Conservation (phyloP, 2,888 invertebrate genomes). For the Zaprionus lineosus region DNA sequence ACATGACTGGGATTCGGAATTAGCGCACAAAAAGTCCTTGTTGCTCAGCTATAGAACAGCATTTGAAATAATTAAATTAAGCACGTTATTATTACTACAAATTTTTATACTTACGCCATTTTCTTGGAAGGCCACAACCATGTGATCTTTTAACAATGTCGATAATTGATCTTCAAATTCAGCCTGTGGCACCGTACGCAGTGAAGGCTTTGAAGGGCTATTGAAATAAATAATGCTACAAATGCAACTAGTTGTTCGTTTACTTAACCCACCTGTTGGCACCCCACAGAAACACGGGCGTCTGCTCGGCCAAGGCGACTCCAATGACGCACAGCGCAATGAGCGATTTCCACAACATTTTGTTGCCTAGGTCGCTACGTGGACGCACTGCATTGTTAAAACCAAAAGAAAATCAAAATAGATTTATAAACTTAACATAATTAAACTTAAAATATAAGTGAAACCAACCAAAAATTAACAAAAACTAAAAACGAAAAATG, state of each 20-base stretch:
- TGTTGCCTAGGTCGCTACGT: slow-evolving; percentile 38
- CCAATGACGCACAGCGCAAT: slow-evolving; percentile 76
- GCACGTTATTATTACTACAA: neutral
- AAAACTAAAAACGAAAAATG: slow-evolving; percentile 70
- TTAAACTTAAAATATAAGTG: slow-evolving; percentile 32
- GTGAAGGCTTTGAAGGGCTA: slow-evolving; percentile 71
- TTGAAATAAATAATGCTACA: neutral
- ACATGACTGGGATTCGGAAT: slow-evolving; percentile 79
- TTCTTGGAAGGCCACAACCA: slow-evolving; percentile 84
- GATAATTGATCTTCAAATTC: slow-evolving; percentile 69
- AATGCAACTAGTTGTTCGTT: slow-evolving; percentile 9
- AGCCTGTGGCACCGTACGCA: slow-evolving; percentile 67
- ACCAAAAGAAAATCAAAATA: slow-evolving; percentile 49
- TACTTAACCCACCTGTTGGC: slow-evolving; percentile 75
- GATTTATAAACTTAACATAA: slow-evolving; percentile 40
- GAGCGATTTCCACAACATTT: slow-evolving; percentile 77
- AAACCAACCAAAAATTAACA: slow-evolving; percentile 70
- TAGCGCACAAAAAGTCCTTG: slow-evolving; percentile 83
- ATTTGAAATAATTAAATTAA: neutral
- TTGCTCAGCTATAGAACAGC: slow-evolving; percentile 82
- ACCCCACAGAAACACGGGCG: slow-evolving; percentile 86
- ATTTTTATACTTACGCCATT: slow-evolving; percentile 82
- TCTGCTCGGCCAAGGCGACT: slow-evolving; percentile 81
- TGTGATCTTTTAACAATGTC: slow-evolving; percentile 73
- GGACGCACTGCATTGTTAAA: slow-evolving; percentile 45